Evolutionary conservation across 1,140 invertebrate genomes (phyloP), one percentile per base, ranked within the genome.

Genomic region (Leptonema lineaticorne): DNA sequence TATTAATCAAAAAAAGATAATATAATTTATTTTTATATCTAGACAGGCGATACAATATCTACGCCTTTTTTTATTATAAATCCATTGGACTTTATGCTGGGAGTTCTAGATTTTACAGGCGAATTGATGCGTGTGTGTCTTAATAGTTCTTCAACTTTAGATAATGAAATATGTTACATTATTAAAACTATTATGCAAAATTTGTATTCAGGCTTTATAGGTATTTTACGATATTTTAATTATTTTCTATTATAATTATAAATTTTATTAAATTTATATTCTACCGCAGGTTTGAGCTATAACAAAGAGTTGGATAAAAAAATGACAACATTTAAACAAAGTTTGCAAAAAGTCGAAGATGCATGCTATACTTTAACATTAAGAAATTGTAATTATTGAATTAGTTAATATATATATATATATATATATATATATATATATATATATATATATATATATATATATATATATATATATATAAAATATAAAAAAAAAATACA

Each of bases 61-160:
- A 4, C 8, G 20, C 63, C 28, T 26, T 68, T 14, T 2, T 46
- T 70, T 16, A 69, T 79, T 16, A 75, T 93, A 30, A 82, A 86
- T 11, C 86, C 87, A 0, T 77, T 76, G 37, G 92, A 94, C 72
- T 94, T 89, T 74, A 86, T 96, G 71, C 78, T 96, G n/a, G 94
- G 94, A 0, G 78, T 96, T 41, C 89, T 90, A 6, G 94, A 97
- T 81, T 81, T 95, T 8, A 95, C 93, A 3, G 94, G 94, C 0
- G 94, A 97, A 78, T 76, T 96, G 22, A 96, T 96, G 94, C 84
- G 94, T 64, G 87, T 89, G 71, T 93, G 92, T 65, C 94, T 96
- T 5, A 94, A 92, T 74, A 90, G 88, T 74, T 84, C 96, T 28
- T 88, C 90, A 0, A 84, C 83, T 67, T 92, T 92, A 0, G 88